Base-by-base conservation (phyloP, 2,888 invertebrate species). In the Tridacna crocea region DNA sequence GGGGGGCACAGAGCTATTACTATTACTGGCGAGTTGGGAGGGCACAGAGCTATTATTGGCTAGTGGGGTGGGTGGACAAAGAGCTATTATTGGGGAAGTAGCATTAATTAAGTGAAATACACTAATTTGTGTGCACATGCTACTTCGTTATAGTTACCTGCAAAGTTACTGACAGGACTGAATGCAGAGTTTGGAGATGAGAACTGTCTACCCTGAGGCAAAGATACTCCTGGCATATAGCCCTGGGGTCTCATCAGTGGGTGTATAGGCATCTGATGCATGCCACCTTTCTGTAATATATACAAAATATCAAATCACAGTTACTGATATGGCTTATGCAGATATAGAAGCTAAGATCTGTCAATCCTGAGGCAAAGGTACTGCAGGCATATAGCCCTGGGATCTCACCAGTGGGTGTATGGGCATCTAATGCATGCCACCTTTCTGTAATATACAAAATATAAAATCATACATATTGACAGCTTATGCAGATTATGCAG, bases 121-220 rank as follows among this genome's bases (percentile, higher is more conserved):
- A n/a, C n/a, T n/a, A 36, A 36, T 4, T 36, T 36, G 36, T 36
- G 36, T 36, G 2, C 36, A 36, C 36, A 36, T 4, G 8, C 36
- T 4, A 36, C 36, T 36, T 2, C 2, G 36, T 36, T 4, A 8
- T 4, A 4, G 36, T 46, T 82, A 86, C 86, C 86, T 66, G 77
- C 24, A 27, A 80, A 79, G 4, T 85, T 85, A 61, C 77, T 85
- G 63, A 93, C 93, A 46, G 92, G 92, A 75, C 91, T 92, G 87
- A 93, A 93, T 51, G 93, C 93, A 27, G 93, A 93, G 84, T 93
- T 92, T 11, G 92, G 90, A 46, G 93, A 93, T 47, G 90, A 89
- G 82, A 91, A 90, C 51, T 85, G 88, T 72, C 87, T 80, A 6
- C 83, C 85, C 22, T 86, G 85, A 3, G 85, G 75, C 61, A 85